These are phyloP conservation scores for Therioaphis trifolii DNA, from an alignment of 2,888 invertebrate genomes.

Conservation along the genomic window DNA sequence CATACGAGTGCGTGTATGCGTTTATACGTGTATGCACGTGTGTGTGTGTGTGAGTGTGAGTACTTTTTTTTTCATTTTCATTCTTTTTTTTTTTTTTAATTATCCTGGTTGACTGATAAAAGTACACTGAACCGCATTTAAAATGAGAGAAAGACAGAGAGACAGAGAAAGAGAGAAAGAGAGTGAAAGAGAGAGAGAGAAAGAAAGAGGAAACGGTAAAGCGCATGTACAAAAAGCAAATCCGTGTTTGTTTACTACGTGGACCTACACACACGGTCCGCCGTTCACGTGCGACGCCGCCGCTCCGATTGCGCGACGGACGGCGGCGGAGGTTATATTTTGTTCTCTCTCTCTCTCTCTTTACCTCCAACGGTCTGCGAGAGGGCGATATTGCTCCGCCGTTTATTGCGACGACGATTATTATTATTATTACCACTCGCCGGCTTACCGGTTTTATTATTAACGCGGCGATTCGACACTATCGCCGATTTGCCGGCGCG, in stretches of 20 bases:
- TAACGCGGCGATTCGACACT: neutral
- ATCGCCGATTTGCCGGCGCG: neutral
- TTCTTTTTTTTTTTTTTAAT: constrained; percentile 33
- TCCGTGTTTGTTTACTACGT: constrained; percentile 54
- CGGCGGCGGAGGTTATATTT: neutral
- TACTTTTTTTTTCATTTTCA: neutral
- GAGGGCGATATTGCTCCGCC: constrained; percentile 26
- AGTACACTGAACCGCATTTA: constrained; percentile 55
- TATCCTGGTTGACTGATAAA: constrained; percentile 55
- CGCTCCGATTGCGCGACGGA: neutral
- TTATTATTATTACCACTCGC: constrained; percentile 25
- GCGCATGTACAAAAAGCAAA: constrained; percentile 56
- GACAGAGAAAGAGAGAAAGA: too few species aligned
- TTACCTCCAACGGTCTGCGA: constrained; percentile 19
- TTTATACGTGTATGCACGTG: neutral
- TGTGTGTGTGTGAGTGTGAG: neutral
- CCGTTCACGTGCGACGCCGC: too few species aligned
- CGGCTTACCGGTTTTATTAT: neutral
- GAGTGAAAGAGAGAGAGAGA: too few species aligned
- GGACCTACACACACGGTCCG: too few species aligned
- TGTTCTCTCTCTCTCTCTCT: too few species aligned
- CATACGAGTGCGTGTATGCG: neutral
- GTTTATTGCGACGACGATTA: constrained; percentile 8
- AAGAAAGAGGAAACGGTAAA: neutral
- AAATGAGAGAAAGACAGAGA: too few species aligned